Base-by-base conservation (phyloP, 2,888 invertebrate species). In the Coleophora flavipennella region DNA sequence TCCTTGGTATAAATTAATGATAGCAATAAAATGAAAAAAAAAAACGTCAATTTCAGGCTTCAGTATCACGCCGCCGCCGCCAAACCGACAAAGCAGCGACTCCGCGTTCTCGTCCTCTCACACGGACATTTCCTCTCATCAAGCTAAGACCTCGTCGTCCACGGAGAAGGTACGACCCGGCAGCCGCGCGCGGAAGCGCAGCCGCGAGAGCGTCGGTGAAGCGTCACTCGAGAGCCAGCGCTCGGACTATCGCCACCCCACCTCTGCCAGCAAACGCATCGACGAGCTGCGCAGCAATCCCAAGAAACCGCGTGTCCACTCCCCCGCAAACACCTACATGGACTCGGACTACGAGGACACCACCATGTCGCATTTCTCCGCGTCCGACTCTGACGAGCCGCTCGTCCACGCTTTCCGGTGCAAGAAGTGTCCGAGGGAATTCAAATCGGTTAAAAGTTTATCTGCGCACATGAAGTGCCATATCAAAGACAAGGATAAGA, bases 21-120 rank as follows among this genome's bases (percentile, higher is more conserved):
- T 3, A 20, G 20, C 6, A 3, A 20, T 4, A 20, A 6, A 4
- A 20, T 3, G 11, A 29, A 29, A 29, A 2, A 29, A 6, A n/a
- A 29, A 8, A 29, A 29, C 29, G 10, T 29, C 10, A 4, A 31
- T 38, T 26, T 41, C 43, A 55, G 55, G 55, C n/a, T 51, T 54
- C 33, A 51, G 49, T 42, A 37, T 43, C 44, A 66, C 66, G 28
- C 72, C 77, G 8, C 67, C 75, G 2, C 74, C 77, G 33, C 65
- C 71, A 1, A 80, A 68, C 44, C 67, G 84, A 33, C 78, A 81
- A 47, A 85, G 83, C 58, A 83, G 83, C 40, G 85, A 85, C 52
- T 85, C 85, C 0, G 83, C 83, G 0, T 79, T 84, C 49, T 84
- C 84, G n/a, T 84, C 84, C 8, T 71, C 69, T 26, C 72, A 76